phyloP scores from a whole-genome alignment of 2,113 vertebrate species.

The Microcebus lehilahytsara region DNA sequence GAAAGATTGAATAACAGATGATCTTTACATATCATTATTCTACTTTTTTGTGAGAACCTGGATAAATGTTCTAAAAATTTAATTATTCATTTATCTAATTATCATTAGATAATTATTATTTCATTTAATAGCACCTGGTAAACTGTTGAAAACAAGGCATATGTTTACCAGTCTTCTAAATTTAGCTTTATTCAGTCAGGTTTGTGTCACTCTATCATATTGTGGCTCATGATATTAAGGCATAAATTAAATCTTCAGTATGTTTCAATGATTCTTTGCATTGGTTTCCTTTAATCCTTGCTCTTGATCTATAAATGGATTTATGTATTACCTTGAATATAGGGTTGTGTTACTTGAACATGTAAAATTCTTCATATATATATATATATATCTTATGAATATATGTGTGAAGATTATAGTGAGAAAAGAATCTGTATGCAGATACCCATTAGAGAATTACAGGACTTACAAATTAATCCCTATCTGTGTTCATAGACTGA shows the following conservation, averaged over 20 bases:
- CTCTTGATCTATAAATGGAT: conserved; percentile 55
- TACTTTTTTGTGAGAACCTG: neutral
- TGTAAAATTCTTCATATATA: neutral
- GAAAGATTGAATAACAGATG: conserved; percentile 6
- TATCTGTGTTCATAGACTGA: neutral
- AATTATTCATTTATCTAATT: neutral
- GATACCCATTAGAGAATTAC: neutral
- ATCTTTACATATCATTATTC: neutral
- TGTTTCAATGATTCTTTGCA: neutral
- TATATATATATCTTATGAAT: neutral
- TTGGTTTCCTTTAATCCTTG: neutral
- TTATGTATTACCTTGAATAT: conserved; percentile 6
- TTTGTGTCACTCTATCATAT: neutral
- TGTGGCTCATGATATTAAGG: neutral
- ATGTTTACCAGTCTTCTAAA: neutral
- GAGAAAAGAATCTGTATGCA: neutral
- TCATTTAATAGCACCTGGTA: neutral
- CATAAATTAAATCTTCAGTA: conserved; percentile 17
- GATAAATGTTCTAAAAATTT: neutral
- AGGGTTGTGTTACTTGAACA: neutral
- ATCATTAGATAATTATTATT: neutral
- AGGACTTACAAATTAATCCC: neutral
- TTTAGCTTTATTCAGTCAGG: neutral
- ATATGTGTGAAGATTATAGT: neutral
- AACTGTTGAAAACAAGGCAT: neutral